Evolutionary conservation across 2,797 vertebrate genomes (phyloP).

Genomic region (Otus scops): DNA sequence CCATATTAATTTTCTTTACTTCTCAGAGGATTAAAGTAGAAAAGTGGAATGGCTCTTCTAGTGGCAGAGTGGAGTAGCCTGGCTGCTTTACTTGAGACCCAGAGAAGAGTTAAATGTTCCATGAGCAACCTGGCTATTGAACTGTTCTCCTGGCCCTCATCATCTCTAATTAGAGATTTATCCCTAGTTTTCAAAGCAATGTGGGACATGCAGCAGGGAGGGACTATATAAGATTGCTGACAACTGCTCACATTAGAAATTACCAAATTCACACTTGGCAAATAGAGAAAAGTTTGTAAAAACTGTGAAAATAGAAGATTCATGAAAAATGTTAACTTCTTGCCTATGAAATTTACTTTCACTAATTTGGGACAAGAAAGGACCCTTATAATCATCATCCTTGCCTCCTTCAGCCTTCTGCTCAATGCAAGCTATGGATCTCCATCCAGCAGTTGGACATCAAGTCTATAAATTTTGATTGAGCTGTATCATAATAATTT

Average conservation of each 20-base stretch:
- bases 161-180: background rate
- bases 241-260: background rate
- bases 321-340: background rate
- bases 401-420: background rate
- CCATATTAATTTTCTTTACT: constrained; percentile 31
- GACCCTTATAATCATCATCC: accelerated
- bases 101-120: background rate
- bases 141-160: background rate
- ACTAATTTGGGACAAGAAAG: background rate
- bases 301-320: background rate
- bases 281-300: background rate
- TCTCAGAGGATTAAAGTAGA: background rate
- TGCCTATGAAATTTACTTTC: background rate
- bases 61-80: background rate
- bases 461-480: background rate
- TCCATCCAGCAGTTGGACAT: background rate
- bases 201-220: background rate
- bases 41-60: background rate
- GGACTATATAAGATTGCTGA: background rate
- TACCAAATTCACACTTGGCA: background rate
- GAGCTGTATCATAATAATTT: background rate
- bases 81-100: background rate
- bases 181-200: background rate
- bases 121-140: background rate
- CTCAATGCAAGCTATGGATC: background rate